Evolutionary conservation across 2,797 vertebrate genomes (phyloP).

Genomic region (Apogon hyalosoma): DNA sequence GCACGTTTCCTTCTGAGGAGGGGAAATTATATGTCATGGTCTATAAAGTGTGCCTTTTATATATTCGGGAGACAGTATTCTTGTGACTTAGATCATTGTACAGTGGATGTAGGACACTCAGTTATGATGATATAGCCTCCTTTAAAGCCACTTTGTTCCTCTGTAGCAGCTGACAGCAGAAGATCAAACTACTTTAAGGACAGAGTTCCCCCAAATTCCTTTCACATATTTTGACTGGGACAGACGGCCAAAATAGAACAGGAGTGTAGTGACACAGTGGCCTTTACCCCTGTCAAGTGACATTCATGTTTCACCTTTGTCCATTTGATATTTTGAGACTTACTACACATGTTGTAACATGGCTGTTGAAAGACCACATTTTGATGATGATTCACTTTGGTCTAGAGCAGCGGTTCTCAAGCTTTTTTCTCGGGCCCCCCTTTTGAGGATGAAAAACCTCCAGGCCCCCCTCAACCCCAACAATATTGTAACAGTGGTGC

Average conservation of each 20-base stretch:
- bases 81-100: slow-evolving; percentile 61
- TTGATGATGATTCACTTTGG: slow-evolving; percentile 9
- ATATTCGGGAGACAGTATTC: slow-evolving; percentile 67
- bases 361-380: neutral
- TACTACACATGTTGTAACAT: slow-evolving; percentile 9
- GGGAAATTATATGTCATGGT: slow-evolving; percentile 77
- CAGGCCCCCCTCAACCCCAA: too few species aligned
- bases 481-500: too few species aligned
- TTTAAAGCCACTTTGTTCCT: slow-evolving; percentile 41
- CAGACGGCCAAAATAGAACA: slow-evolving; percentile 35
- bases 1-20: slow-evolving; percentile 53
- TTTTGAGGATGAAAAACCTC: too few species aligned
- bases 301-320: slow-evolving; percentile 11
- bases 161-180: slow-evolving; percentile 19
- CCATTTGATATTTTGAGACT: slow-evolving; percentile 11
- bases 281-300: slow-evolving; percentile 8
- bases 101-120: slow-evolving; percentile 44
- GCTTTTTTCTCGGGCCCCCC: too few species aligned
- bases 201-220: slow-evolving; percentile 31
- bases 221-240: slow-evolving; percentile 15
- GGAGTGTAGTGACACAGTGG: slow-evolving; percentile 16
- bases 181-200: slow-evolving; percentile 28
- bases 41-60: slow-evolving; percentile 71
- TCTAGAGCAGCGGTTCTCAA: neutral
- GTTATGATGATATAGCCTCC: slow-evolving; percentile 52